Percentiles rank a stretch among this genome's conserved stretches.
Conservation (phyloP, 2,888 invertebrate genomes). For the Anodontia alba region DNA sequence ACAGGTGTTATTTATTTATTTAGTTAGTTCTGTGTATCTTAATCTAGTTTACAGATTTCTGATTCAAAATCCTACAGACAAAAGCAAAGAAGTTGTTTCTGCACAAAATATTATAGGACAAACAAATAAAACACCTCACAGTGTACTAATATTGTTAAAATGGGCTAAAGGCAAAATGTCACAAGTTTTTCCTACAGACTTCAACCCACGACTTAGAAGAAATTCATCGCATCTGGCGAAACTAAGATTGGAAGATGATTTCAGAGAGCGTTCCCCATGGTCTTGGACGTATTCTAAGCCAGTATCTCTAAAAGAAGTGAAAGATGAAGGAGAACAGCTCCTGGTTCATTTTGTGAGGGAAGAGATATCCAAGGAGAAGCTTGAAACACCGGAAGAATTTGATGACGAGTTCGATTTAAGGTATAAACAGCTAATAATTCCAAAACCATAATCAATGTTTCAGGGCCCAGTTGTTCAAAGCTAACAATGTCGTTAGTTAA, state of each 20-base stretch:
- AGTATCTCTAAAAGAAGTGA: constrained; percentile 47
- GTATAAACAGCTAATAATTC: no score
- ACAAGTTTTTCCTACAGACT: background rate
- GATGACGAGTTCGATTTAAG: constrained; percentile 40
- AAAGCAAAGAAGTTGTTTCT: no score
- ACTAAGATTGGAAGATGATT: constrained; percentile 10
- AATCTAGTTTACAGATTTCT: no score
- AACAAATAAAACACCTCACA: no score
- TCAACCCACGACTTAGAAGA: constrained; percentile 32
- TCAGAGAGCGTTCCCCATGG: background rate
- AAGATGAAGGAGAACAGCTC: constrained; percentile 62
- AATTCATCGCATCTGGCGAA: constrained; percentile 34
- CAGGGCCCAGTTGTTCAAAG: no score
- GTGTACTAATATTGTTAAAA: no score
- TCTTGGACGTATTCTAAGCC: background rate
- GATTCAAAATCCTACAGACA: no score
- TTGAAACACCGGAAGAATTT: constrained; percentile 41
- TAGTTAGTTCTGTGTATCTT: no score
- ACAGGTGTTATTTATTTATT: no score
- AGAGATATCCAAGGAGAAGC: constrained; percentile 44
- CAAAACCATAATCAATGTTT: background rate
- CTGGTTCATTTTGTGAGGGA: constrained; percentile 54
- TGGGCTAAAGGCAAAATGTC: background rate
- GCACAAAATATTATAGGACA: no score
- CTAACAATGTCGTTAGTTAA: no score